Evolutionary conservation across 2,113 vertebrate species (phyloP), one percentile per base, ranked within the genome.

Genomic region (Aspidoscelis tigris): DNA sequence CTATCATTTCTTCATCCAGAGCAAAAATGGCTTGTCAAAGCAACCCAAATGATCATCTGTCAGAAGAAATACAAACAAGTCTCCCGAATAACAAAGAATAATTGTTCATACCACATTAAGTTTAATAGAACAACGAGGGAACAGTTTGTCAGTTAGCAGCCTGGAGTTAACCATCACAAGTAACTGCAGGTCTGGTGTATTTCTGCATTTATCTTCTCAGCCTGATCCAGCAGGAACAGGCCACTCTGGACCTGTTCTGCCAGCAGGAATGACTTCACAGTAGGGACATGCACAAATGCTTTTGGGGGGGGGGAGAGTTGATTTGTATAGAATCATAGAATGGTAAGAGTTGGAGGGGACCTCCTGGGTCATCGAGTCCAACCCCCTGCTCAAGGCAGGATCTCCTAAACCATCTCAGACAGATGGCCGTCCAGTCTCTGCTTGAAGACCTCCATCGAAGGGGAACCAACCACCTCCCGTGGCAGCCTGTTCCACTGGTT

Each of bases 21-120:
- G 24, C 71, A 66, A n/a, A 41, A 44, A 8, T 16, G 21, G 43
- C 43, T 66, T 68, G 41, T 50, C 72, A 50, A 24, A 14, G 5
- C 0, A n/a, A 0, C 43, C 18, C 10, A 33, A 43, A 22, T 2
- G 22, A 5, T 33, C 72, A 65, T 39, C 26, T 50, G 41, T 75
- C 61, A 50, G 43, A 66, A 50, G 87, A 50, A 89, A 88, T 66
- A 20, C 10, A 81, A 82, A 39, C 11, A 41, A 16, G 14, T 8
- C 20, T 47, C 18, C 78, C 78, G 88, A 86, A 43, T 84, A 91
- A 74, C 47, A 43, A 50, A 80, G 86, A 82, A 2, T 39, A 73
- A 8, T 53, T n/a, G 21, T 78, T 90, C 75, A 61, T 41, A 65
- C 78, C 78, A 80, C 79, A 68, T 76, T 88, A 83, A 33, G 7